Evolutionary conservation across 2,888 invertebrate genomes (phyloP), one percentile per base, ranked within the genome.

Genomic region (Melanchra persicariae): DNA sequence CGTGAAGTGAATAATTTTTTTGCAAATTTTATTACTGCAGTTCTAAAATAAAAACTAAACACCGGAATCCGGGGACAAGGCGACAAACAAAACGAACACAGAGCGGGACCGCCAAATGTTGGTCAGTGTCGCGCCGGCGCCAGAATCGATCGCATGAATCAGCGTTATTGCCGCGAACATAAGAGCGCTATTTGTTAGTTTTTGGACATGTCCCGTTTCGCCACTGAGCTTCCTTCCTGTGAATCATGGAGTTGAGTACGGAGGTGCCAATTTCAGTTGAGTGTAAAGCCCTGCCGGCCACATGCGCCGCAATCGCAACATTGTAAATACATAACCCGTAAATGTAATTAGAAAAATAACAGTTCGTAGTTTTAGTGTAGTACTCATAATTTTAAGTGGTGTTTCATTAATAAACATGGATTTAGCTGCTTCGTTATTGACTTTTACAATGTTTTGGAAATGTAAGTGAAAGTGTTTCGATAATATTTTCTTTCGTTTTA

Each of bases 161-260:
- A 90, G 86, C 90, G 86, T 73, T 88, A 90, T 83, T 80, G 51
- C 86, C 81, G 85, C 80, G 82, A 76, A 79, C 81, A 84, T 88
- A 88, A 90, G 89, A 90, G 85, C 86, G 89, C 86, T 83, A 90
- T 90, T 92, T 89, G 84, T 82, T 81, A 84, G 89, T 82, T 89
- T 91, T 91, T 89, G 91, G 89, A 93, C 91, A 92, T 94, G 92
- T 89, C 91, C 95, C 94, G 93, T 94, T 95, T 92, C 83, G 89
- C 91, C 87, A 89, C 90, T 91, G 90, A 82, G 88, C 85, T 89
- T 91, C 90, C 93, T 92, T 93, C 93, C 94, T 93, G 93, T 95
- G 95, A 95, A 92, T 95, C 95, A 95, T 91, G 88, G 68, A 87
- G 86, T 87, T 87, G 89, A 90, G 88, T 87, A 90, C 85, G 84